Conservation (phyloP, 30 jellyfish, hydroid and myxozoan genomes). For the Aurelia sp. region DNA sequence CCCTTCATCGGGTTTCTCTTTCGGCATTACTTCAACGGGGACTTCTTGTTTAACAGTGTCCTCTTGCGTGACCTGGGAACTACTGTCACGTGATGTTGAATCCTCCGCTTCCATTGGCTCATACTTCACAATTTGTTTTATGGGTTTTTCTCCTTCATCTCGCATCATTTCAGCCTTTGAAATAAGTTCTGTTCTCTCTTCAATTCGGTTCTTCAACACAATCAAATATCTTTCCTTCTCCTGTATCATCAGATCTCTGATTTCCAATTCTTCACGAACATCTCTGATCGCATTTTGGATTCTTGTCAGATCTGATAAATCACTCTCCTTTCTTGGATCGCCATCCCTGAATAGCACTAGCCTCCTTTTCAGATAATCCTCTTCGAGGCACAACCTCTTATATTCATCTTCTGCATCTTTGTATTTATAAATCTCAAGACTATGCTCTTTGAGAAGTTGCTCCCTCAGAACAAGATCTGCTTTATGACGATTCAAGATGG, state of each 20-base stretch:
- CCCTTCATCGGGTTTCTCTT: slow-evolving; percentile 7
- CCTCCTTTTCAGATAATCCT: slow-evolving; percentile 75
- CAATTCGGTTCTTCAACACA: slow-evolving; percentile 55
- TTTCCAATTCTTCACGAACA: slow-evolving; percentile 79
- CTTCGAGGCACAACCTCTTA: slow-evolving; percentile 85
- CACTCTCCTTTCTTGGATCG: slow-evolving; percentile 87
- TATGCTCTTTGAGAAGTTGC: slow-evolving; percentile 84
- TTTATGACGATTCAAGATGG: slow-evolving; percentile 42
- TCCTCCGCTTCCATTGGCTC: background rate
- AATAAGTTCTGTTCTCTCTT: slow-evolving; percentile 30
- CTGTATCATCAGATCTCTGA: slow-evolving; percentile 90
- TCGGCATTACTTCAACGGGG: background rate
- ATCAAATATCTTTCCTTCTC: slow-evolving; percentile 81
- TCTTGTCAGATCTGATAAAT: slow-evolving; percentile 73
- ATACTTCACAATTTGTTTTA: slow-evolving; percentile 4
- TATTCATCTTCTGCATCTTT: slow-evolving; percentile 87
- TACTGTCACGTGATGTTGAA: background rate
- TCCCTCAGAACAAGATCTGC: slow-evolving; percentile 70
- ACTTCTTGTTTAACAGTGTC: background rate
- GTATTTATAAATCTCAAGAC: slow-evolving; percentile 67
- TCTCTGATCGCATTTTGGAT: slow-evolving; percentile 76
- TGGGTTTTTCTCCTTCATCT: background rate
- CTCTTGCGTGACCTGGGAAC: background rate
- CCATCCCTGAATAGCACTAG: slow-evolving; percentile 72
- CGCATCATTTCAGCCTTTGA: slow-evolving; percentile 21